Evolutionary conservation across 2,888 invertebrate genomes (phyloP).

Genomic region (Octodonta nipae): DNA sequence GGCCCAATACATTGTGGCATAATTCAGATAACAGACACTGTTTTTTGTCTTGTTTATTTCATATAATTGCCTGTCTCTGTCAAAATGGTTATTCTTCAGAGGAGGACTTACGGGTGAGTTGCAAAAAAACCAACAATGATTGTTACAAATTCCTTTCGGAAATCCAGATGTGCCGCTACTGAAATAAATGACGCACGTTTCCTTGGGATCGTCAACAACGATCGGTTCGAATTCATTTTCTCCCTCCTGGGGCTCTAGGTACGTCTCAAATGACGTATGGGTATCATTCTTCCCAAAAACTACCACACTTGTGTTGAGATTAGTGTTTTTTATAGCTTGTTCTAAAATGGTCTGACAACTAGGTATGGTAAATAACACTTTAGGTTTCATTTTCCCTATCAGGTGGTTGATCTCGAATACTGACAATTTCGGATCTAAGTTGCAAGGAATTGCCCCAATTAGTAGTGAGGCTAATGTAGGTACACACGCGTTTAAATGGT

Average conservation of each 20-base stretch:
- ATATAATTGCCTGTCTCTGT: constrained; percentile 9
- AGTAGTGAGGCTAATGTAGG: constrained; percentile 38
- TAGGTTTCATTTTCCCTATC: constrained; percentile 21
- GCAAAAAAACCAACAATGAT: constrained; percentile 13
- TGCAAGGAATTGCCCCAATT: constrained; percentile 30
- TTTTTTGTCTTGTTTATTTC: constrained; percentile 8
- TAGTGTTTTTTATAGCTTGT: constrained; percentile 12
- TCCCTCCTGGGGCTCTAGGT: constrained; percentile 13
- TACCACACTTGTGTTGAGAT: constrained; percentile 18
- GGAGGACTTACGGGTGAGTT: constrained; percentile 9
- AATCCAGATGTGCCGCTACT: constrained; percentile 29
- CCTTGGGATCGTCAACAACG: constrained; percentile 10
- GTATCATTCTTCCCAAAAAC: constrained; percentile 19
- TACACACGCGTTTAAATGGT: constrained; percentile 34
- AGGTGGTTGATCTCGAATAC: constrained; percentile 19
- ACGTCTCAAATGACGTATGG: constrained; percentile 15
- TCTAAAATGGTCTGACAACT: constrained; percentile 16
- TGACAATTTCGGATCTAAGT: constrained; percentile 19
- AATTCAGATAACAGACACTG: constrained; percentile 8
- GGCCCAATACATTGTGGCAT: constrained; percentile 23
- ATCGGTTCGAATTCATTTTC: constrained; percentile 19
- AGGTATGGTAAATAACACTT: constrained; percentile 21
- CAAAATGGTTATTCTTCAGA: constrained; percentile 8
- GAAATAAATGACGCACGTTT: constrained; percentile 22
- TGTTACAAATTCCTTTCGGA: constrained; percentile 27